Base-by-base conservation (phyloP, 1,140 invertebrate species). In the Myzus persicae region DNA sequence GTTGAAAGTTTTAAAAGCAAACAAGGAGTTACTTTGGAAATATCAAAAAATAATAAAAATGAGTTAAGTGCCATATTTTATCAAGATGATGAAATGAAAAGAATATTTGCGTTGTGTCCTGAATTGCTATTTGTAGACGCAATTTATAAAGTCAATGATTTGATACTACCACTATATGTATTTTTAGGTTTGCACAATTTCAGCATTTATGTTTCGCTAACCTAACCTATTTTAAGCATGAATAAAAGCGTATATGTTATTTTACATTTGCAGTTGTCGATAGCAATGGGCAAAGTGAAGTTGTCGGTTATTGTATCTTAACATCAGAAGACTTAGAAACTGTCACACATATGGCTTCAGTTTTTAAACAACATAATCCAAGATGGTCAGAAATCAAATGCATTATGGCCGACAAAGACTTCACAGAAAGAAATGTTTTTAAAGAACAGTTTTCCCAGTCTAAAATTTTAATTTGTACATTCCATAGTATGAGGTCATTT, bases 91-190 rank as follows among this genome's bases (percentile, higher is more conserved):
- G 81, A 82, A 82, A 82, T 40, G 36, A 82, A 82, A 40, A 38
- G 81, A 38, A 82, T 82, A 38, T 40, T 40, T 82, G 20, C 38
- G 40, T 40, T 40, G 24, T 82, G 81, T 82, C 36, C 38, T 22
- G 38, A 40, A 24, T 36, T 82, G 2, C 20, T 82, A 82, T 82
- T 82, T 82, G 36, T 82, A 24, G 38, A 82, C 1, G 20, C 38
- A 82, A 82, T 82, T 40, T 22, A 82, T 82, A 82, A 82, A 82
- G 38, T 40, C 38, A 82, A 82, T 82, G 81, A 82, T 82, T 82
- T 82, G 36, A 82, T 36, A 82, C 6, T 82, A 38, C 81, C 81
- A 38, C 81, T 82, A 40, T 82, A 82, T 82, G 38, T 82, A 38
- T 40, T 40, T 6, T 6, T 82, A 36, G 81, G 38, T 40, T 82